phyloP scores from a whole-genome alignment of 2,797 vertebrate species.

The Hyperoplus lanceolatus region DNA sequence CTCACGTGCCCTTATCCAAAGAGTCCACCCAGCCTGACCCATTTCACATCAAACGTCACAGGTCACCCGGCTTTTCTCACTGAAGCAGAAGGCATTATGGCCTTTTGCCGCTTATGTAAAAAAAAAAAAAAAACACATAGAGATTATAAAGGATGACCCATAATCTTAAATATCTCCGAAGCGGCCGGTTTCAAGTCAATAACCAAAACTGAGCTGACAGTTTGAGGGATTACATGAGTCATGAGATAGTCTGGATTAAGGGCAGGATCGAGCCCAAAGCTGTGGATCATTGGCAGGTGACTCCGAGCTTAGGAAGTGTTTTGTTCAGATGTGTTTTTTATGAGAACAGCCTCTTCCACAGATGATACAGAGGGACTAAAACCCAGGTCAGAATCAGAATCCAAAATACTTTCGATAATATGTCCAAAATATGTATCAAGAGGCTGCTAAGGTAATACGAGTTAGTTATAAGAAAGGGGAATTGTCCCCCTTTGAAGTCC shows the following conservation, averaged over 20 bases:
- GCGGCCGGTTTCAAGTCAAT: constrained; percentile 46
- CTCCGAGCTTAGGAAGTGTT: constrained; percentile 36
- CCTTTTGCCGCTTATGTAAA: constrained; percentile 32
- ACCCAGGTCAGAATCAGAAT: background rate
- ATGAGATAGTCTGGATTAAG: constrained; percentile 78
- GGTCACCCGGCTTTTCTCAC: constrained; percentile 59
- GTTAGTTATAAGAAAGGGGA: background rate
- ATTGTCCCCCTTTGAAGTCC: background rate
- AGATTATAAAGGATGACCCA: constrained; percentile 43
- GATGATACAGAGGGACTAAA: background rate
- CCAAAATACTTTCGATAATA: background rate
- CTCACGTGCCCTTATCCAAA: constrained; percentile 57
- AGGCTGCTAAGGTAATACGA: too few relatives aligned
- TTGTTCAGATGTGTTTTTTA: constrained; percentile 36
- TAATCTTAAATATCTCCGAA: constrained; percentile 63
- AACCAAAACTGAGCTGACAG: constrained; percentile 63
- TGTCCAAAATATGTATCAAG: background rate
- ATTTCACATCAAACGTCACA: constrained; percentile 70
- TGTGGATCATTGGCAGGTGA: constrained; percentile 57
- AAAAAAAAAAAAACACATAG: constrained; percentile 58
- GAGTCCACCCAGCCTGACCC: constrained; percentile 62
- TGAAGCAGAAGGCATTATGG: constrained; percentile 45
- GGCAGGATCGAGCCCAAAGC: constrained; percentile 35
- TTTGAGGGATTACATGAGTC: constrained; percentile 79
- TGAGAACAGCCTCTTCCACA: background rate